Base-by-base conservation (phyloP, 2,113 vertebrate species). In the Eurypyga helias region DNA sequence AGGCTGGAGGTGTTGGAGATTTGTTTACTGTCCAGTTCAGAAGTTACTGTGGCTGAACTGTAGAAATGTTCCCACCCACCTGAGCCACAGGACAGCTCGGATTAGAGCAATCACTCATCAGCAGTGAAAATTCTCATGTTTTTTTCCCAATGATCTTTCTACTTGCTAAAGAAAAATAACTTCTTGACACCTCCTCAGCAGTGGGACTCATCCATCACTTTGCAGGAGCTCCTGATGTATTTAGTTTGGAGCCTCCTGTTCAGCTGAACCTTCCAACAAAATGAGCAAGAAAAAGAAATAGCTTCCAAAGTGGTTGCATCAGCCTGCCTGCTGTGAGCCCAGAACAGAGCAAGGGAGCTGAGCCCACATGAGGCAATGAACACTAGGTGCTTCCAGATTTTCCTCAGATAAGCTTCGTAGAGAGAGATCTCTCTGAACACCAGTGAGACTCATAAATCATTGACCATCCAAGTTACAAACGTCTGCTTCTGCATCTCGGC, bases 181-280 rank as follows among this genome's bases (percentile, higher is more conserved):
- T 95, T 89, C 58, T 77, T 6, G 24, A 93, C 48, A 87, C 70
- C 36, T 67, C 52, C 43, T 87, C 45, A 75, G 23, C 19, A 71
- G 54, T 49, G 24, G 41, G 52, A 87, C 60, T 93, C 57, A 93
- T 84, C 70, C 70, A 69, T 73, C 49, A 33, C 36, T 91, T 95
- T 46, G 45, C 34, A 82, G 69, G 25, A 93, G 21, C 24, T 93
- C 65, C 83, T 84, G 20, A 82, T 8, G 4, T 73, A 28, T 79
- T 84, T 83, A 81, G 26, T 72, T 64, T 43, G 15, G 72, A 93
- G 46, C 55, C 58, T 83, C 34, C 58, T 64, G 38, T 90, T 90
- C 78, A 84, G 48, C 58, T 89, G 83, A 97, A 87, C 61, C 87
- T 82, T 66, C 61, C 75, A 79, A 78, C 52, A 93, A 95, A 96